Percentiles rank a stretch among this genome's conserved stretches.
Conservation (phyloP, 2,797 vertebrate genomes). For the Dicrostonyx torquatus region DNA sequence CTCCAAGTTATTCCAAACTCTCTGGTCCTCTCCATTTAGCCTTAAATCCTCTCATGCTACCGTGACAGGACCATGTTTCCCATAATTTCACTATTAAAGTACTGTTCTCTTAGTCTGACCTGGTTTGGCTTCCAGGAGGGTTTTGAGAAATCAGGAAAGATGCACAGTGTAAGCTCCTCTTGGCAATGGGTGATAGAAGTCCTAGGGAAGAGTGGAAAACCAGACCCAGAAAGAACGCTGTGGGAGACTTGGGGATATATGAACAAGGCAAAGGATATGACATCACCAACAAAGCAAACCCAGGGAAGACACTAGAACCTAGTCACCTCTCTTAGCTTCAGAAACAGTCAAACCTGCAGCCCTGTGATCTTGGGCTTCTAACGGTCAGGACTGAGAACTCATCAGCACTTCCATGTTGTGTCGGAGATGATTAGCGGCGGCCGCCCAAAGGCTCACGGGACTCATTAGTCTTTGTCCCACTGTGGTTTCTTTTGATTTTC, state of each 20-base stretch:
- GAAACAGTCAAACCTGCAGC: rapidly evolving
- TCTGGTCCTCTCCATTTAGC: not conserved
- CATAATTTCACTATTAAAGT: not conserved
- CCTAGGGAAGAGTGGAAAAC: not conserved
- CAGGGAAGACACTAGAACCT: too few relatives aligned
- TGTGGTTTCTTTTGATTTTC: not conserved
- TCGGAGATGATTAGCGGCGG: rapidly evolving
- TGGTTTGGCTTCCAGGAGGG: not conserved
- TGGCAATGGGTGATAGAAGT: not conserved
- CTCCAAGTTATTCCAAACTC: not conserved
- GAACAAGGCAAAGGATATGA: too few relatives aligned
- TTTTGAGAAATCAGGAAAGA: not conserved
- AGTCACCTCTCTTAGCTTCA: too few relatives aligned
- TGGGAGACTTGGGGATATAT: rapidly evolving
- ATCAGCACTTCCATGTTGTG: rapidly evolving
- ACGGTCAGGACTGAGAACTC: not conserved
- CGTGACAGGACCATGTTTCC: not conserved
- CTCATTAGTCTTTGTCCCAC: not conserved
- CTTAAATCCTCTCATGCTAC: not conserved
- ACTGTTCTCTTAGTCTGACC: not conserved
- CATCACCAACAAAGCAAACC: not conserved
- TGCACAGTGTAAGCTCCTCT: not conserved
- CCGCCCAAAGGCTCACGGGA: too few relatives aligned
- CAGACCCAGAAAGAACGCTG: not conserved
- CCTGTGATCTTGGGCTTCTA: not conserved